phyloP scores from a whole-genome alignment of 2,113 vertebrate genomes.

The Taxidea taxus region DNA sequence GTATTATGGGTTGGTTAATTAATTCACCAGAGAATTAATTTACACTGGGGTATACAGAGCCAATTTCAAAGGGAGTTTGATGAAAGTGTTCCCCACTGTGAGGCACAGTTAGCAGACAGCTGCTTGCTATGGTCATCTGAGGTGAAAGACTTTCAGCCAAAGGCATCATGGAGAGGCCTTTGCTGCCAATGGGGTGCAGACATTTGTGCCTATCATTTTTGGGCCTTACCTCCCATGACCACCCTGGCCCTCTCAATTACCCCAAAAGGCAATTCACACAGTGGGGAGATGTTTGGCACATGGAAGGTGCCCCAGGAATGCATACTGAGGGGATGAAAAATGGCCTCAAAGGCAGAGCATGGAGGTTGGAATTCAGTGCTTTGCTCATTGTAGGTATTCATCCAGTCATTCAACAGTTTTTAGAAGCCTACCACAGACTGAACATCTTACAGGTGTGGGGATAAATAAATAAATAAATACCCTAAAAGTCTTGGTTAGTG shows the following conservation, averaged over 20 bases:
- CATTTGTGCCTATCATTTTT: background rate
- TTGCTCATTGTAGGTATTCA: background rate
- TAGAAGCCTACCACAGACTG: background rate
- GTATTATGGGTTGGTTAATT: background rate
- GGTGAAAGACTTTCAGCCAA: background rate
- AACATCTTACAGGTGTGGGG: background rate
- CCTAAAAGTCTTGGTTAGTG: background rate
- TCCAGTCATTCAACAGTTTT: background rate
- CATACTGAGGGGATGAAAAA: background rate
- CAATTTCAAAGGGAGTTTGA: background rate
- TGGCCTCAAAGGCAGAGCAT: fast-evolving
- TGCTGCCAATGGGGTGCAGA: background rate
- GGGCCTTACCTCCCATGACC: too few species aligned
- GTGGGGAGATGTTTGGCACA: too few species aligned
- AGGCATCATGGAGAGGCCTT: background rate
- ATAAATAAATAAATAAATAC: background rate
- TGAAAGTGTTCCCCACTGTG: background rate
- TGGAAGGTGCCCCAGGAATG: fast-evolving
- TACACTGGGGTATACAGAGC: background rate
- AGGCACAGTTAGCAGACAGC: background rate
- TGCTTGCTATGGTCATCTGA: background rate
- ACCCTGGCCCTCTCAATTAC: too few species aligned
- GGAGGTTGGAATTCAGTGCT: background rate
- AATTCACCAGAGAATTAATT: slow-evolving; percentile 38
- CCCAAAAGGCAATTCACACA: background rate